phyloP scores from a whole-genome alignment of 2,113 vertebrate genomes.

The Perccottus glenii region DNA sequence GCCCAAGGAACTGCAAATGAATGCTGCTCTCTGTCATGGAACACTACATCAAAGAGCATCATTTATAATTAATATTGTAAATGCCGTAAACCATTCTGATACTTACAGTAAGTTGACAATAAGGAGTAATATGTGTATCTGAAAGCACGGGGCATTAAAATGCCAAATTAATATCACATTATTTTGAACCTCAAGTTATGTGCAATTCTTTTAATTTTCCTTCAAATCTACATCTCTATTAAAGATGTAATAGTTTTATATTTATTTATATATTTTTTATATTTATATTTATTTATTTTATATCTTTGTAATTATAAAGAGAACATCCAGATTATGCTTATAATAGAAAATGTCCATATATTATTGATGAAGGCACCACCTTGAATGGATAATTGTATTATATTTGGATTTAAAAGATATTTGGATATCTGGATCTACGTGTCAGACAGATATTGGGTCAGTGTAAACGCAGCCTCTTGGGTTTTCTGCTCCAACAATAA shows the following conservation, averaged over 20 bases:
- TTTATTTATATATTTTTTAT: too few species aligned
- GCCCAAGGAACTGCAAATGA: conserved; percentile 11
- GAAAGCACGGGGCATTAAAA: not conserved
- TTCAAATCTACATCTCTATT: too few species aligned
- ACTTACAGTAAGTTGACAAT: conserved; percentile 2
- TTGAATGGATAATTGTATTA: too few species aligned
- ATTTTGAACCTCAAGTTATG: not conserved
- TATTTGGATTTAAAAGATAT: not conserved
- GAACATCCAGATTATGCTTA: too few species aligned
- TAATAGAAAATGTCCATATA: too few species aligned
- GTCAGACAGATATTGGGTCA: conserved; percentile 1
- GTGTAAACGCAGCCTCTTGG: conserved; percentile 9
- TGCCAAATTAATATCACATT: not conserved
- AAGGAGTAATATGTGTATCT: not conserved
- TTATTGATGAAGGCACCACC: too few species aligned
- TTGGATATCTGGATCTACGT: too few species aligned
- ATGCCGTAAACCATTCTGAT: not conserved
- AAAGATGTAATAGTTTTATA: too few species aligned
- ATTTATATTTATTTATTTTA: too few species aligned
- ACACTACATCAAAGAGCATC: conserved; percentile 40
- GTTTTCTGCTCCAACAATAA: not conserved
- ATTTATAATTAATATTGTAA: conserved; percentile 28
- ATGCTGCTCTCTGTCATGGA: conserved; percentile 9
- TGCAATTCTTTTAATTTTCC: too few species aligned
- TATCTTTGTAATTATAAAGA: too few species aligned